phyloP scores from a whole-genome alignment of 2,888 invertebrate species.

The Synanthedon vespiformis region DNA sequence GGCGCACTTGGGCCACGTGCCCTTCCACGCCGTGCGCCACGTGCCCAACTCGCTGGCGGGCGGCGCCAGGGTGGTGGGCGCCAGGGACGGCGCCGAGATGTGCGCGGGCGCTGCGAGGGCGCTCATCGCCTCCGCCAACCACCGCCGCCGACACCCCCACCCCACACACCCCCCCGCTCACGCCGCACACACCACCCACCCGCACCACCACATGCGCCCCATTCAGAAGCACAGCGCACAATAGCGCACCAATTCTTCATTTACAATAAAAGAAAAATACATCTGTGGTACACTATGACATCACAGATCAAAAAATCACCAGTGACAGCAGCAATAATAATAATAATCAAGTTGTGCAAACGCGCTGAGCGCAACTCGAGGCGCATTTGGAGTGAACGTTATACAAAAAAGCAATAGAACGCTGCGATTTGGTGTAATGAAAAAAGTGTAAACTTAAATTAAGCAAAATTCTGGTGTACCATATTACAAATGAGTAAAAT shows the following conservation, averaged over 20 bases:
- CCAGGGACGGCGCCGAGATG: constrained; percentile 72
- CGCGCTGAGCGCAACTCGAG: no score
- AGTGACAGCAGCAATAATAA: no score
- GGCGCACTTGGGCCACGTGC: constrained; percentile 39
- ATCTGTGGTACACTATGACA: not conserved
- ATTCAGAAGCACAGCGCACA: constrained; percentile 19
- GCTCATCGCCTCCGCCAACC: constrained; percentile 24
- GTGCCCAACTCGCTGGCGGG: constrained; percentile 69
- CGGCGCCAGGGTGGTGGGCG: constrained; percentile 64
- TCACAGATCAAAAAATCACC: no score
- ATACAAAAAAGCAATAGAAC: no score
- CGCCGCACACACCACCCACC: constrained; percentile 3
- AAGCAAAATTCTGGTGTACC: no score
- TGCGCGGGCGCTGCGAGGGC: constrained; percentile 36
- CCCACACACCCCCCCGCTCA: constrained; percentile 2
- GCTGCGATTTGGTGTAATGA: no score
- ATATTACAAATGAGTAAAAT: no score
- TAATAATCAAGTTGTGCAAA: no score
- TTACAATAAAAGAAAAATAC: not conserved
- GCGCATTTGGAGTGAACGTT: no score
- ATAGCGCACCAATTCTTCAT: not conserved
- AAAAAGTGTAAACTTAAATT: no score
- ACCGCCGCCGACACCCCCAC: constrained; percentile 10
- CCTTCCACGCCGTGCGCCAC: constrained; percentile 57
- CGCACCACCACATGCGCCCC: constrained; percentile 12